Conservation (phyloP, 2,113 vertebrate species). For the Pangasianodon gigas region DNA sequence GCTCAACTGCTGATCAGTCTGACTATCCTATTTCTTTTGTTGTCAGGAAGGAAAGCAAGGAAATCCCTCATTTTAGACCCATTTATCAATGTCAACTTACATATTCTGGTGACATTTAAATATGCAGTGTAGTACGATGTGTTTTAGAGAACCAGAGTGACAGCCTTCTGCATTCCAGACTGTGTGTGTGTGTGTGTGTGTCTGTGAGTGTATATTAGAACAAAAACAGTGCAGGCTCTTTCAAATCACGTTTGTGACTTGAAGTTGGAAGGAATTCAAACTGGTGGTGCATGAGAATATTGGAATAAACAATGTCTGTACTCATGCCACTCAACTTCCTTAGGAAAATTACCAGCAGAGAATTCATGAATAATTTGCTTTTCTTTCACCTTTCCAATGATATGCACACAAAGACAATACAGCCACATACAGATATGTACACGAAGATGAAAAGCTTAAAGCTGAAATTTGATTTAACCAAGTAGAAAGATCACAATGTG, state of each 20-base stretch:
- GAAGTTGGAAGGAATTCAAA: slow-evolving; percentile 64
- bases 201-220: background rate
- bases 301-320: slow-evolving; percentile 66
- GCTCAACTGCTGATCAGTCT: slow-evolving; percentile 15
- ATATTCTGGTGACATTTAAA: slow-evolving; percentile 66
- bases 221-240: slow-evolving; percentile 64
- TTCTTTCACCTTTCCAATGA: slow-evolving; percentile 15
- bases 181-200: background rate
- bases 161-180: slow-evolving; percentile 48
- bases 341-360: slow-evolving; percentile 69
- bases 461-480: slow-evolving; percentile 64
- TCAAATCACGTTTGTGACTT: slow-evolving; percentile 64
- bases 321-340: slow-evolving; percentile 69
- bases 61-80: slow-evolving; percentile 52
- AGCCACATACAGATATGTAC: slow-evolving; percentile 1
- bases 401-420: slow-evolving; percentile 32
- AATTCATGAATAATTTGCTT: slow-evolving; percentile 67
- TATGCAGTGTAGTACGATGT: slow-evolving; percentile 59
- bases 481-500: slow-evolving; percentile 32
- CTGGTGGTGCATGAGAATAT: background rate
- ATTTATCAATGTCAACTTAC: slow-evolving; percentile 69
- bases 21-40: slow-evolving; percentile 38
- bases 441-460: slow-evolving; percentile 55
- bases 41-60: slow-evolving; percentile 55
- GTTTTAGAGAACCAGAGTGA: slow-evolving; percentile 51